Base-by-base conservation (phyloP, 1,140 invertebrate genomes). In the Hyphantria cunea region DNA sequence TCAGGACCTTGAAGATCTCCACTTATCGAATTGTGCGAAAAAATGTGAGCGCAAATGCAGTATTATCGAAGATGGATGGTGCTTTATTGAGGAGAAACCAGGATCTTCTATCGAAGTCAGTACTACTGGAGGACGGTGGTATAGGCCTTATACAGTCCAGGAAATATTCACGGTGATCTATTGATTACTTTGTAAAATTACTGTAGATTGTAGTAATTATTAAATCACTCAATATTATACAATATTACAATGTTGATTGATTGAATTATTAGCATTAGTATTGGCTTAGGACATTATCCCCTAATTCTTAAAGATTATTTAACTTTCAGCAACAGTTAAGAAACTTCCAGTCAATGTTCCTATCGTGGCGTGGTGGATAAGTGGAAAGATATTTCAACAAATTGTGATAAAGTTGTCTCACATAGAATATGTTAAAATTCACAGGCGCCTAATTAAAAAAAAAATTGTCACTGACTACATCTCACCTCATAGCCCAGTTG, bases 91-190 rank as follows among this genome's bases (percentile, higher is more conserved):
- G n/a, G 65, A 74, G 0, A 48, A 34, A 0, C 12, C 55, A 0
- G 63, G 54, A n/a, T 44, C 37, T 0, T 8, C 80, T 3, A 41
- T 78, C 14, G 33, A 66, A 0, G 14, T 84, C 0, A 33, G 33
- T 3, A 56, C 86, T 3, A 74, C 72, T 12, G 60, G 75, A 5
- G 80, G 76, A 42, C 77, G 90, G 34, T 93, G 93, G 83, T 85
- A 91, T 66, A 93, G 93, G 74, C 90, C 92, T 11, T 88, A 80
- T 54, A 91, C 83, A 4, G 41, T 94, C 0, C 73, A 89, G 0
- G 84, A 92, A 69, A 74, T 95, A 2, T 94, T 94, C 68, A 88
- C 90, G 70, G 80, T 85, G 66, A 54, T 3, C 37, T 39, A 10
- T 39, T 39, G 3, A 3, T 39, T 39, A 10, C 7, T 39, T 2